Conservation (phyloP, 1,140 invertebrate genomes). For the Sycophaga agraensis region DNA sequence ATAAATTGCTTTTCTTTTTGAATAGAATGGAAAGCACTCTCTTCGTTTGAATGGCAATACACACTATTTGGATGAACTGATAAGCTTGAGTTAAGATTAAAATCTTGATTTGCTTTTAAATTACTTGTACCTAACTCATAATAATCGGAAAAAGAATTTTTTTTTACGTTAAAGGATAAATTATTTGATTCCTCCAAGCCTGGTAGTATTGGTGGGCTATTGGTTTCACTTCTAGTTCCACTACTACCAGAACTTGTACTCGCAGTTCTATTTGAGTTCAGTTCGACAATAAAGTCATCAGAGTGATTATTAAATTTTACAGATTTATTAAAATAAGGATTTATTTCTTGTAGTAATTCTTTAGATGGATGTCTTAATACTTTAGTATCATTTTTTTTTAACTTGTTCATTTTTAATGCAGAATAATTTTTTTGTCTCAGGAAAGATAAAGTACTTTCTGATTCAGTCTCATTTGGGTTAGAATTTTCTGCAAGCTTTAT, state of each 20-base stretch:
- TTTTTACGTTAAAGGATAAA: slow-evolving; percentile 2
- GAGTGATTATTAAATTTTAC: not conserved
- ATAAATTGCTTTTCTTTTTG: slow-evolving; percentile 51
- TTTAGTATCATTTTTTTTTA: not conserved
- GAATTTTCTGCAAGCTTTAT: not conserved
- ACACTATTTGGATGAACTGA: slow-evolving; percentile 49
- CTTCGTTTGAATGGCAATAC: slow-evolving; percentile 50
- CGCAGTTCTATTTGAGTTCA: slow-evolving; percentile 33
- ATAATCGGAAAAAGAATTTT: slow-evolving; percentile 33
- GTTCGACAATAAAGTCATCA: not conserved
- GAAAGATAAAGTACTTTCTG: not conserved
- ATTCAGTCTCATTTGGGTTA: not conserved
- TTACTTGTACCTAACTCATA: slow-evolving; percentile 10
- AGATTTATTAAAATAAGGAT: not conserved
- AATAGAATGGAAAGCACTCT: slow-evolving; percentile 56
- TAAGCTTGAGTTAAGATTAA: slow-evolving; percentile 47
- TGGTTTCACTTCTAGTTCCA: slow-evolving; percentile 44
- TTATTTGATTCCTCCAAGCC: slow-evolving; percentile 45
- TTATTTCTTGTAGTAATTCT: not conserved
- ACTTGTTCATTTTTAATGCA: not conserved
- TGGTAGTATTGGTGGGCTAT: slow-evolving; percentile 53
- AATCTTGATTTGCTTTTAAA: slow-evolving; percentile 46
- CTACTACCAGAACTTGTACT: slow-evolving; percentile 53
- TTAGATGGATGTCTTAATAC: not conserved
- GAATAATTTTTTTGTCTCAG: not conserved